Evolutionary conservation across 2,888 invertebrate genomes (phyloP).

Genomic region (Tethea ocularis): DNA sequence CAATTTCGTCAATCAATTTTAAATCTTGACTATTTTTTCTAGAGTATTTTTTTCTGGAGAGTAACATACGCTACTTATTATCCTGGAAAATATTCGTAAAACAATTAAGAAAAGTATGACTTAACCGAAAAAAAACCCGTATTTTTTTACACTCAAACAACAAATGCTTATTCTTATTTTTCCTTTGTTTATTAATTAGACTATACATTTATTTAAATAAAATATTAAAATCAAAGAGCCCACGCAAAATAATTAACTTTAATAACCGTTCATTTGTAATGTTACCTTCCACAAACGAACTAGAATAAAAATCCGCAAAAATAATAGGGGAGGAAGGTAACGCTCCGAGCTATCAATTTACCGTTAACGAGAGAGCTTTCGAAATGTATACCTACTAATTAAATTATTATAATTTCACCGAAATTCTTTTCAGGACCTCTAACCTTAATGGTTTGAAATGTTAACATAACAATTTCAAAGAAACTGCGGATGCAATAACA

Average conservation of each 20-base stretch:
- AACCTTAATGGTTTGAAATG: neutral
- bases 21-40: too few relatives aligned
- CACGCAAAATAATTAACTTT: neutral
- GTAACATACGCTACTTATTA: too few relatives aligned
- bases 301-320: conserved; percentile 5
- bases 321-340: conserved; percentile 6
- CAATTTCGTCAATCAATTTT: too few relatives aligned
- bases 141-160: neutral
- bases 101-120: too few relatives aligned
- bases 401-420: conserved; percentile 5
- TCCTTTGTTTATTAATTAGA: neutral
- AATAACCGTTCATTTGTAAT: conserved; percentile 3
- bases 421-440: neutral
- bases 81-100: too few relatives aligned
- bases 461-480: neutral
- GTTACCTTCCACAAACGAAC: neutral
- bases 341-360: conserved; percentile 3
- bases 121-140: too few relatives aligned
- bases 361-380: conserved; percentile 6
- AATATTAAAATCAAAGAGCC: neutral
- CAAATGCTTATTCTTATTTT: neutral
- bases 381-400: neutral
- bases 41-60: too few relatives aligned
- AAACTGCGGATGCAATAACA: neutral
- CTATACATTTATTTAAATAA: neutral